phyloP scores from a whole-genome alignment of 1,140 invertebrate species.

The Mamestra configurata region DNA sequence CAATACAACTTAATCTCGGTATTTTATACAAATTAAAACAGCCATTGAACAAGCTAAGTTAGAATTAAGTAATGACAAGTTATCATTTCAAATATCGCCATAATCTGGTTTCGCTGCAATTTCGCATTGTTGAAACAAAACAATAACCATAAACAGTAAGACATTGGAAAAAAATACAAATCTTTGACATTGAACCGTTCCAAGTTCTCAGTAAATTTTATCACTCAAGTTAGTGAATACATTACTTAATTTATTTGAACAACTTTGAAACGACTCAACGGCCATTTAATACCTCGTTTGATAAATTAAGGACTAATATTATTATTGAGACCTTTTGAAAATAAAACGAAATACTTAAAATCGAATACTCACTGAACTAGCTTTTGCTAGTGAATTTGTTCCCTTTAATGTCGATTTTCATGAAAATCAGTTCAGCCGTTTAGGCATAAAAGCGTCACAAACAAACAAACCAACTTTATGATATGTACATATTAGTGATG shows the following conservation, averaged over 20 bases:
- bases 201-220: not conserved
- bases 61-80: too few relatives aligned
- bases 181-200: slow-evolving; percentile 23
- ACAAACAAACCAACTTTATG: too few relatives aligned
- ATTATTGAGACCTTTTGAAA: not conserved
- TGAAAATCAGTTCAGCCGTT: too few relatives aligned
- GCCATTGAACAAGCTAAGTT: too few relatives aligned
- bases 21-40: too few relatives aligned
- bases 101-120: too few relatives aligned
- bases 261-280: slow-evolving; percentile 10
- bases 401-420: too few relatives aligned
- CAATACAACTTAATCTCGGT: too few relatives aligned
- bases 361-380: not conserved
- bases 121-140: not conserved
- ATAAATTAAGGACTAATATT: slow-evolving; percentile 27
- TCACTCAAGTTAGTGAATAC: slow-evolving; percentile 15
- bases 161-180: not conserved
- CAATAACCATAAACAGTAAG: not conserved
- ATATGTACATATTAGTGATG: too few relatives aligned
- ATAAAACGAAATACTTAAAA: not conserved
- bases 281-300: slow-evolving; percentile 1
- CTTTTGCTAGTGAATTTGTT: too few relatives aligned
- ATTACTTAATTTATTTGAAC: slow-evolving; percentile 20
- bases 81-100: too few relatives aligned
- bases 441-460: too few relatives aligned